Base-by-base conservation (phyloP, 1,140 invertebrate species). In the Phenacoccus solenopsis region DNA sequence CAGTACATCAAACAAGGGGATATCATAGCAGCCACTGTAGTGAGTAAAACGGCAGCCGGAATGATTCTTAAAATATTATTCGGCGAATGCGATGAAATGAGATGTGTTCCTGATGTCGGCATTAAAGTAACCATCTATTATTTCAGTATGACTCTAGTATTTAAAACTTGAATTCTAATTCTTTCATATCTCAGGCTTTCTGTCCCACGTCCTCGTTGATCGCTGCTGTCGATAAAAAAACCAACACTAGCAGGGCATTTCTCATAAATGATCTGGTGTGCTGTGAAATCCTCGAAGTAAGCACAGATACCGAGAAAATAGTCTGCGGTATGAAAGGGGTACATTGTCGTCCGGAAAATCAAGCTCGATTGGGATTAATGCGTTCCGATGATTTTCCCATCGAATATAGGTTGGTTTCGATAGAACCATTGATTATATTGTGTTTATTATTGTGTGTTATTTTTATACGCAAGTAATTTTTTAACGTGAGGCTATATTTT, bases 251-350 rank as follows among this genome's bases (percentile, higher is more conserved):
- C 78, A 85, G 85, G 79, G 85, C 83, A 79, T 91, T 88, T 83
- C 85, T 86, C 79, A 86, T 85, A 81, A 92, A 89, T 84, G 90
- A 93, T 80, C 86, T 87, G 74, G 85, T 93, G 67, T 89, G 90
- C 82, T 92, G 90, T 81, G 90, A 93, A 82, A 89, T 95, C 21
- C 82, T 93, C 75, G 89, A 90, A 83, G 87, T 94, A 71, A 89
- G 88, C 76, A 85, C 88, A 61, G 91, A 94, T 77, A 87, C 87
- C 25, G 90, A 94, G 79, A 93, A 92, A 81, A 85, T 96, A 77
- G 85, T 90, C 72, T 85, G 90, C 77, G 90, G 91, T 76, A 90
- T 94, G 87, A 89, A 91, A 79, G 87, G 89, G 72, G 82, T 84
- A 67, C 82, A 84, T 72, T 74, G 73, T 56, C 57, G 74, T 20